These are phyloP conservation scores for Meloe dianella DNA, from an alignment of 2,888 invertebrate species.

Conservation along the genomic window DNA sequence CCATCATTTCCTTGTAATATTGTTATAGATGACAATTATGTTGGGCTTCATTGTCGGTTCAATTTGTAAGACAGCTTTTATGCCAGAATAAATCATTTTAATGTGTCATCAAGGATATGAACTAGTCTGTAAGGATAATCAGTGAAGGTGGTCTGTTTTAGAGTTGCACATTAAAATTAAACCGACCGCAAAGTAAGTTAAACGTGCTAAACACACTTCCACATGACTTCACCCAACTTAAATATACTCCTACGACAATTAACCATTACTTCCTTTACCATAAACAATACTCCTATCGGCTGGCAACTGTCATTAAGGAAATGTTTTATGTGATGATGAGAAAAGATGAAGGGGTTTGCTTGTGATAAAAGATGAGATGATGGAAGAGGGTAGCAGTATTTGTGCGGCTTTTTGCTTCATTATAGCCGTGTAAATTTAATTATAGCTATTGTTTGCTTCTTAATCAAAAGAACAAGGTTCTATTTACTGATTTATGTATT, in stretches of 20 bases:
- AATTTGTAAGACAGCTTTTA: too few species aligned
- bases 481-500: neutral
- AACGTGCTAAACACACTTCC: neutral
- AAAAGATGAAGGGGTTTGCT: too few species aligned
- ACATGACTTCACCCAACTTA: neutral
- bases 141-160: neutral
- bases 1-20: neutral
- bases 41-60: too few species aligned
- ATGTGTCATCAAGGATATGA: constrained; percentile 3
- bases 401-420: neutral
- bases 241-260: neutral
- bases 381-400: neutral
- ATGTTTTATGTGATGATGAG: neutral
- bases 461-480: neutral
- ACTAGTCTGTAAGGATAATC: neutral
- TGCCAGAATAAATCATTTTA: neutral
- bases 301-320: neutral
- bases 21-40: too few species aligned
- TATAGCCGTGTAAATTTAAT: neutral
- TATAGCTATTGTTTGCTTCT: neutral
- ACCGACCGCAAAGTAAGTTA: constrained; percentile 1
- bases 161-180: neutral
- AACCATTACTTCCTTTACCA: neutral
- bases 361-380: neutral
- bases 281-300: neutral